Evolutionary conservation across 2,113 vertebrate species (phyloP).

Genomic region (Solenodon paradoxus): DNA sequence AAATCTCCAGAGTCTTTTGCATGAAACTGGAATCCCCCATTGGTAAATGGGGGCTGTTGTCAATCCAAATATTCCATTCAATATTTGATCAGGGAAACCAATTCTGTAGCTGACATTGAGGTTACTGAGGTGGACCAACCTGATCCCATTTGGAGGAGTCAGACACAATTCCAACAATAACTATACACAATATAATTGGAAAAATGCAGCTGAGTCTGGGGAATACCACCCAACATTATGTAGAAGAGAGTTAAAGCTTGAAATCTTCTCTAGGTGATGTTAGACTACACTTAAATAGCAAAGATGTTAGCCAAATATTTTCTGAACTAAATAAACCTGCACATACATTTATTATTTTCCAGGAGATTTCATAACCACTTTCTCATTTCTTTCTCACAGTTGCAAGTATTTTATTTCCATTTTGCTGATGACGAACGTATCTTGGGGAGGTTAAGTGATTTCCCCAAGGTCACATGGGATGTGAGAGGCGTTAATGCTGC

Average conservation of each 20-base stretch:
- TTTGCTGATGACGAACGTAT: not conserved
- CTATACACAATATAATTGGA: not conserved
- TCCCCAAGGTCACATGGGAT: not conserved
- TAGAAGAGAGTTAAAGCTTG: not conserved
- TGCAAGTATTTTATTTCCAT: not conserved
- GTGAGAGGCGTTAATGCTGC: not conserved
- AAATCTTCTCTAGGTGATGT: not conserved
- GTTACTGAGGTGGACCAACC: not conserved
- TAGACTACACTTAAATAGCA: not conserved
- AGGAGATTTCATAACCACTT: not conserved
- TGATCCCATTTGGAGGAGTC: not conserved
- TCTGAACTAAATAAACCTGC: not conserved
- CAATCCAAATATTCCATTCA: not conserved
- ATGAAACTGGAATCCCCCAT: slow-evolving; percentile 20
- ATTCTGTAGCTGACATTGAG: not conserved
- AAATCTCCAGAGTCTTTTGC: not conserved
- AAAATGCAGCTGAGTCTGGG: not conserved
- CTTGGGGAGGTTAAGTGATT: not conserved
- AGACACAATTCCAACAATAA: not conserved
- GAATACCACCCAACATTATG: not conserved
- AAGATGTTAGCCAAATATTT: not conserved
- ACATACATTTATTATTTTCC: not conserved
- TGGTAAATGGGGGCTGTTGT: not conserved
- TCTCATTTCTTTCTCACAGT: not conserved
- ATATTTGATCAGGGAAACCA: not conserved